phyloP scores from a whole-genome alignment of 2,113 vertebrate genomes.

The Lophura nycthemera region DNA sequence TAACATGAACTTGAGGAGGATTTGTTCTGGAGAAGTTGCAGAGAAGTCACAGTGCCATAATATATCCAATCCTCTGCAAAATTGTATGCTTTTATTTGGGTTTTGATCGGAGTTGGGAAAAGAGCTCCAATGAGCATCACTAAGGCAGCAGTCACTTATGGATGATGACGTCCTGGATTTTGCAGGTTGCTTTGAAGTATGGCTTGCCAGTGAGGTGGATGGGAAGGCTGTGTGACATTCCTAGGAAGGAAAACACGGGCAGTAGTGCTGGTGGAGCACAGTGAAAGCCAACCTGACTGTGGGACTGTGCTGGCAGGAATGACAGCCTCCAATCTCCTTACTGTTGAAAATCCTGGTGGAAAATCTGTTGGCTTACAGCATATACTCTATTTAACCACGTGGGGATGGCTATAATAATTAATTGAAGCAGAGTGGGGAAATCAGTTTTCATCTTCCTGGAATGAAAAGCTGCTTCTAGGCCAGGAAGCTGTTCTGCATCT shows the following conservation, averaged over 20 bases:
- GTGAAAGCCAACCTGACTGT: not conserved
- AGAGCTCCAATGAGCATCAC: not conserved
- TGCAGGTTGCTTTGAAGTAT: accelerated
- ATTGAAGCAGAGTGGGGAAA: not conserved
- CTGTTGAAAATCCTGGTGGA: not conserved
- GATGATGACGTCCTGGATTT: not conserved
- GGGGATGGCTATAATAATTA: not conserved
- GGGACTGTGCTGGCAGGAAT: not conserved
- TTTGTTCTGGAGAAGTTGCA: not conserved
- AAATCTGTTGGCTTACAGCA: not conserved
- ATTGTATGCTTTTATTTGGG: not conserved
- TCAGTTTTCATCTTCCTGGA: not conserved
- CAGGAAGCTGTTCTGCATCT: not conserved
- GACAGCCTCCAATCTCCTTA: not conserved
- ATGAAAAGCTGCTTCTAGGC: not conserved
- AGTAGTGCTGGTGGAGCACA: not conserved
- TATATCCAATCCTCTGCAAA: not conserved
- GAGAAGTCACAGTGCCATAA: not conserved
- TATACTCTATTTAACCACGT: not conserved
- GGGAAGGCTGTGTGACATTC: not conserved
- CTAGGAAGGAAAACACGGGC: not conserved
- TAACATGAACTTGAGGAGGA: not conserved
- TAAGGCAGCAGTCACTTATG: not conserved
- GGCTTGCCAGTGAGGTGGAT: not conserved
- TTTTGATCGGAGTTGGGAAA: not conserved